Evolutionary conservation across 2,113 vertebrate genomes (phyloP).

Genomic region (Megaleporinus macrocephalus): DNA sequence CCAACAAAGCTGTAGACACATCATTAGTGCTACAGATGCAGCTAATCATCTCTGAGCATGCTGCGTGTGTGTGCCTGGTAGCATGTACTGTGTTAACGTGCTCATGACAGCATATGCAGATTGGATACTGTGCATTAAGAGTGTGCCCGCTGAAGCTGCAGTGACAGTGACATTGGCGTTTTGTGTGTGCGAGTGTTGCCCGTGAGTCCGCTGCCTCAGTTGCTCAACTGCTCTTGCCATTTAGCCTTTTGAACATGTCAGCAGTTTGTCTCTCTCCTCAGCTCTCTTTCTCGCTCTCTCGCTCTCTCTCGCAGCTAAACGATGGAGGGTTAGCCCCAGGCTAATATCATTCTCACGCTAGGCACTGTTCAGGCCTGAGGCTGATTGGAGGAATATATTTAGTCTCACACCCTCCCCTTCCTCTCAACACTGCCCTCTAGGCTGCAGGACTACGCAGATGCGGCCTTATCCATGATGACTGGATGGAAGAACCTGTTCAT

Average conservation of each 20-base stretch:
- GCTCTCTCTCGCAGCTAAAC: conserved; percentile 34
- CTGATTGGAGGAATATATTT: conserved; percentile 40
- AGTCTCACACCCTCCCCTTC: neutral
- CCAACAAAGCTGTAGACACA: too few relatives aligned
- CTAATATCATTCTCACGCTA: conserved; percentile 45
- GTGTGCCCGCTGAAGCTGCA: neutral
- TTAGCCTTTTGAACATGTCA: conserved; percentile 43
- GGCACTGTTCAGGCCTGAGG: conserved; percentile 43
- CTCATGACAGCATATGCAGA: too few relatives aligned
- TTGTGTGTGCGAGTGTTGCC: conserved; percentile 8
- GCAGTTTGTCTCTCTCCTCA: conserved; percentile 36
- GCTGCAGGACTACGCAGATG: neutral
- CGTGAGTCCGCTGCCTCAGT: conserved; percentile 16
- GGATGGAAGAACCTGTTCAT: neutral
- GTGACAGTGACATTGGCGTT: neutral
- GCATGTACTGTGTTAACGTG: neutral
- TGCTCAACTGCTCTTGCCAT: conserved; percentile 26
- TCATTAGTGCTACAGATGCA: too few relatives aligned
- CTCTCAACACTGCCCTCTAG: conserved; percentile 32
- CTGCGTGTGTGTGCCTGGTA: too few relatives aligned
- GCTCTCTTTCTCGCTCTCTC: too few relatives aligned
- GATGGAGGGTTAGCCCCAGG: conserved; percentile 45
- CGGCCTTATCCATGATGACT: neutral
- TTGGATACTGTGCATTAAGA: neutral
- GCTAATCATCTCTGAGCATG: too few relatives aligned